Evolutionary conservation across 2,113 vertebrate genomes (phyloP).

Genomic region (Epinephelus cyanopodus): DNA sequence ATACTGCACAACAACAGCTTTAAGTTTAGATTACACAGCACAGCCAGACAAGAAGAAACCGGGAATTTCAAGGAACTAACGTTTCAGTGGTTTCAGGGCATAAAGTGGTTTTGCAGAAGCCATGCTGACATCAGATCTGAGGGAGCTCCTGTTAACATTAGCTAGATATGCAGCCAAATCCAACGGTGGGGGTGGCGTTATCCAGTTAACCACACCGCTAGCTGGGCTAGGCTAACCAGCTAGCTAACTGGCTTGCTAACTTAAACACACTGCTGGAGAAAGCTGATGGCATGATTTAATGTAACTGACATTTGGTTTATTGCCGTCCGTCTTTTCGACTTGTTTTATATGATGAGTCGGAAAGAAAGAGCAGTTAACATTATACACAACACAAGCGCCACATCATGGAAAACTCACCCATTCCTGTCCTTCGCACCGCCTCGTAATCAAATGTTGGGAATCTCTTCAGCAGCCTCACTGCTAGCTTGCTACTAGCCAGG

Average conservation of each 20-base stretch:
- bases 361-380: neutral
- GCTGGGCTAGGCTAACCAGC: conserved; percentile 68
- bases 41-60: neutral
- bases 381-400: conserved; percentile 40
- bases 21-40: neutral
- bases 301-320: neutral
- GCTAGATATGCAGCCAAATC: conserved; percentile 32
- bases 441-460: conserved; percentile 65
- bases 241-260: conserved; percentile 60
- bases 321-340: rapidly evolving
- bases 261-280: conserved; percentile 30
- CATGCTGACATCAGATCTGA: neutral
- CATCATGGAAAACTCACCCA: conserved; percentile 85
- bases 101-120: neutral
- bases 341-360: too few relatives aligned
- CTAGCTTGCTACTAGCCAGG: conserved; percentile 73
- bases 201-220: conserved; percentile 51
- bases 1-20: neutral
- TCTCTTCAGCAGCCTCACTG: conserved; percentile 60
- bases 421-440: conserved; percentile 75
- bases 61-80: neutral
- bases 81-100: neutral
- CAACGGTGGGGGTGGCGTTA: conserved; percentile 62
- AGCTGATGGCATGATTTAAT: neutral
- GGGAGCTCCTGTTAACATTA: conserved; percentile 20